phyloP scores from a whole-genome alignment of 1,140 invertebrate genomes.

The Macrostomum lignano region DNA sequence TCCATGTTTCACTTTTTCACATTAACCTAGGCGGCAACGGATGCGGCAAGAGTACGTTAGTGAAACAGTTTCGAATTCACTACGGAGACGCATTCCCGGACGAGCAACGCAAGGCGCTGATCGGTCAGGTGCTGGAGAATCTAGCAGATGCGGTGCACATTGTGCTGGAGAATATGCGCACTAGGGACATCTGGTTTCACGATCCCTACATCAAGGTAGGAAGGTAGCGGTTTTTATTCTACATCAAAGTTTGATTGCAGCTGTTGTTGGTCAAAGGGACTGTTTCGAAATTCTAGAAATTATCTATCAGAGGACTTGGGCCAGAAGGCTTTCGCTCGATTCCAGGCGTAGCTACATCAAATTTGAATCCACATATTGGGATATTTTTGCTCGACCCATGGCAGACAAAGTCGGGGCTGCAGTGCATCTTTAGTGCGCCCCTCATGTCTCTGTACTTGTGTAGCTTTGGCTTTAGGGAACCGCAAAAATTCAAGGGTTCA shows the following conservation, averaged over 20 bases:
- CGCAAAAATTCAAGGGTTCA: no score
- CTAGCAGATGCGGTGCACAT: slow-evolving; percentile 12
- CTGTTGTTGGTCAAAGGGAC: no score
- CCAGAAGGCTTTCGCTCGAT: no score
- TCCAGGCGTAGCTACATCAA: no score
- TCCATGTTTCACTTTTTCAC: not conserved
- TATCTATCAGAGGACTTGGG: no score
- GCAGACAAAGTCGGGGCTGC: no score
- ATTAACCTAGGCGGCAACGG: not conserved
- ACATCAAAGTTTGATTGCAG: not conserved
- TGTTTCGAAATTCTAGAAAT: no score
- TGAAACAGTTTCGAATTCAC: slow-evolving; percentile 17
- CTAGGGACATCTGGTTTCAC: slow-evolving; percentile 10
- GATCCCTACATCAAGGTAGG: slow-evolving; percentile 10
- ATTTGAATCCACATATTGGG: no score
- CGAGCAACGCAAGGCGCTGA: slow-evolving; percentile 9
- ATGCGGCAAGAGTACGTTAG: slow-evolving; percentile 9
- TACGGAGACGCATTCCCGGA: slow-evolving; percentile 16
- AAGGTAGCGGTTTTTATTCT: not conserved
- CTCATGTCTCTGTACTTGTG: no score
- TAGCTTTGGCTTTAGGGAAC: no score
- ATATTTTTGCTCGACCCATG: no score
- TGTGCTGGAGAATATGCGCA: slow-evolving; percentile 12
- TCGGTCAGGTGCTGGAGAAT: slow-evolving; percentile 13
- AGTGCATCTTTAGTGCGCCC: no score